A percentile compares a stretch with the other conserved stretches of the same genome.
Evolutionary conservation across 2,797 vertebrate genomes (phyloP).

Genomic region (Gymnocypris eckloni): DNA sequence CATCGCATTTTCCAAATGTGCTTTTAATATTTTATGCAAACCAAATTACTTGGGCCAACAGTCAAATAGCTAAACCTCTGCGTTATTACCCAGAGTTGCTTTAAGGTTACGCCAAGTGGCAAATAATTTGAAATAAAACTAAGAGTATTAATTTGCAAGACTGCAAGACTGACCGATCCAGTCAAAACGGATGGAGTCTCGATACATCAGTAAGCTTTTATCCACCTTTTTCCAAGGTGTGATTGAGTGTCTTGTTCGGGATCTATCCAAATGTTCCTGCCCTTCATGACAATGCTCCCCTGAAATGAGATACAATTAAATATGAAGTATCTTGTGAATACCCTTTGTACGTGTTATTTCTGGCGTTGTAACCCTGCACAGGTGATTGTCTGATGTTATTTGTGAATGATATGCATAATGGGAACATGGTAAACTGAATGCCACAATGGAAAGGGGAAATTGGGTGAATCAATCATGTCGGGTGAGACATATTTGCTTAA

Average conservation of each 20-base stretch:
- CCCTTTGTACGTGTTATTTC: slow-evolving; percentile 64
- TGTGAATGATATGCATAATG: slow-evolving; percentile 66
- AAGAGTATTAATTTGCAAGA: not conserved
- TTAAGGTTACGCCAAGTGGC: slow-evolving; percentile 15
- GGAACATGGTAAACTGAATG: slow-evolving; percentile 67
- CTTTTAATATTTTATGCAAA: slow-evolving; percentile 35
- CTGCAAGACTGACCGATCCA: not conserved
- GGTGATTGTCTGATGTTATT: slow-evolving; percentile 64
- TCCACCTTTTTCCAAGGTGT: slow-evolving; percentile 53
- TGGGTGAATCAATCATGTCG: slow-evolving; percentile 25
- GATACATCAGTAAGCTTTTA: slow-evolving; percentile 52
- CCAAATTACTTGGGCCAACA: slow-evolving; percentile 18
- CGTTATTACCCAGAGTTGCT: slow-evolving; percentile 1
- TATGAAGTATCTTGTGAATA: slow-evolving; percentile 64
- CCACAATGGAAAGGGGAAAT: slow-evolving; percentile 61
- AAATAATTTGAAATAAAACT: slow-evolving; percentile 24
- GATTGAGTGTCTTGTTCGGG: slow-evolving; percentile 52
- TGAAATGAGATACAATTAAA: slow-evolving; percentile 56
- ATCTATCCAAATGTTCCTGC: slow-evolving; percentile 50
- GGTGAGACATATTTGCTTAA: slow-evolving; percentile 34
- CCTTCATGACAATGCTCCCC: slow-evolving; percentile 52
- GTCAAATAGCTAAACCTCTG: slow-evolving; percentile 18
- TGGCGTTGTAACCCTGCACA: slow-evolving; percentile 57
- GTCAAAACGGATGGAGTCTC: not conserved
- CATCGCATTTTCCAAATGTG: slow-evolving; percentile 19